phyloP scores from a whole-genome alignment of 2,888 invertebrate genomes.

The Onchidella celtica region DNA sequence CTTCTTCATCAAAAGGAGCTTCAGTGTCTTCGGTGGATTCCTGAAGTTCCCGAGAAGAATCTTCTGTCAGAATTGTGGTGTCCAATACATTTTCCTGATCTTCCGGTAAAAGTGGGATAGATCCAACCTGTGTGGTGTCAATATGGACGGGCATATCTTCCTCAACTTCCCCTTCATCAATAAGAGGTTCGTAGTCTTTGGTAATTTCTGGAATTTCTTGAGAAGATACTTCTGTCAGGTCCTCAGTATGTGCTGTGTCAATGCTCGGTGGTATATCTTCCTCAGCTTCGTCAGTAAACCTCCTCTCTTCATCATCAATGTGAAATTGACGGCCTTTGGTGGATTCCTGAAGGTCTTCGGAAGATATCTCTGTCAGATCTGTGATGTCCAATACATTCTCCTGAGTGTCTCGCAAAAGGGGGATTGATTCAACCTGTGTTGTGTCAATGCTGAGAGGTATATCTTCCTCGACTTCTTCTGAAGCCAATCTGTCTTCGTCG shows the following conservation, averaged over 20 bases:
- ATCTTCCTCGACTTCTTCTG: constrained; percentile 5
- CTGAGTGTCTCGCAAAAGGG: background rate
- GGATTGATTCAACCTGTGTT: background rate
- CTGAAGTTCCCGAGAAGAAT: background rate
- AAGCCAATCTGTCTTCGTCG: background rate
- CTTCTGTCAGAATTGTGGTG: too few relatives aligned
- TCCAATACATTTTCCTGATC: background rate
- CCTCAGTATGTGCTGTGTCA: too few relatives aligned
- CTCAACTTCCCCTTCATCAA: background rate
- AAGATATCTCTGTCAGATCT: too few relatives aligned
- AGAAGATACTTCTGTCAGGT: too few relatives aligned
- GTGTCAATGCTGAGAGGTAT: background rate
- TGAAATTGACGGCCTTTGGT: too few relatives aligned
- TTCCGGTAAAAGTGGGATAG: background rate
- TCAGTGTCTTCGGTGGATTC: background rate
- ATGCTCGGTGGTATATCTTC: too few relatives aligned
- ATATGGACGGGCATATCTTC: background rate
- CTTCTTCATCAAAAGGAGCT: background rate
- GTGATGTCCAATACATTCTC: background rate
- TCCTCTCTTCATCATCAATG: too few relatives aligned
- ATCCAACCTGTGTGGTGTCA: background rate
- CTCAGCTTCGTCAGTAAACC: too few relatives aligned
- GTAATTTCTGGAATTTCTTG: background rate
- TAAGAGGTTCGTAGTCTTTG: background rate
- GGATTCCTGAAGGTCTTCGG: too few relatives aligned